These are phyloP conservation scores for Drosophila auraria DNA, from an alignment of 1,140 invertebrate genomes.

Conservation along the genomic window DNA sequence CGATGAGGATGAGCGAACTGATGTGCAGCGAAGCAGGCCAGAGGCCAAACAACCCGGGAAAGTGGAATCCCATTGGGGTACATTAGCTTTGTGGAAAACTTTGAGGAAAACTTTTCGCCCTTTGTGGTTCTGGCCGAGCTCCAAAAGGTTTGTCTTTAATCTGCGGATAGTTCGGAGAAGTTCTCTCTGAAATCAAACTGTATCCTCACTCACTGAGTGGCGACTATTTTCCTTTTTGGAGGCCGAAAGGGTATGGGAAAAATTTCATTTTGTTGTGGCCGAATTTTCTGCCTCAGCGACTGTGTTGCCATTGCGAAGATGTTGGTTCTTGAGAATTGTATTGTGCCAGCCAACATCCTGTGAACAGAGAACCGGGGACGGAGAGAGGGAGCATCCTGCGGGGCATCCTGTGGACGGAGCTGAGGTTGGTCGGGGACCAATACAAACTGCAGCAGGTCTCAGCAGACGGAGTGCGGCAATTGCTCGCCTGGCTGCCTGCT, in stretches of 20 bases:
- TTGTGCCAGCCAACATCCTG: slow-evolving; percentile 28
- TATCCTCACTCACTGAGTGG: slow-evolving; percentile 13
- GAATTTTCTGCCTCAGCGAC: slow-evolving; percentile 33
- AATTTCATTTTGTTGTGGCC: slow-evolving; percentile 26
- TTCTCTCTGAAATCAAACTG: slow-evolving; percentile 32
- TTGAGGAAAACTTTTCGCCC: slow-evolving; percentile 29
- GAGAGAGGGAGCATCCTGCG: slow-evolving; percentile 3
- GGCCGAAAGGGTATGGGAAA: slow-evolving; percentile 18
- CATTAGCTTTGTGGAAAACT: slow-evolving; percentile 54
- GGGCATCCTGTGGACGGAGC: slow-evolving; percentile 16
- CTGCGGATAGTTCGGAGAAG: slow-evolving; percentile 28
- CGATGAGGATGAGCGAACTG: slow-evolving; percentile 33
- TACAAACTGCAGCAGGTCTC: slow-evolving; percentile 53
- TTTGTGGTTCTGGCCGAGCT: slow-evolving; percentile 22
- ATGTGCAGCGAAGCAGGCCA: slow-evolving; percentile 35
- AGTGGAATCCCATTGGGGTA: slow-evolving; percentile 37
- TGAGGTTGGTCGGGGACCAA: slow-evolving; percentile 30
- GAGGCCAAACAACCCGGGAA: slow-evolving; percentile 22
- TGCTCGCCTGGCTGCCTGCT: slow-evolving; percentile 55
- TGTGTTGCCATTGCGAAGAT: slow-evolving; percentile 26
- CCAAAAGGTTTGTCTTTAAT: slow-evolving; percentile 42
- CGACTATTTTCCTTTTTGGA: not conserved
- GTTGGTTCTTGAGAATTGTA: slow-evolving; percentile 54
- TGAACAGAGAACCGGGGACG: not conserved
- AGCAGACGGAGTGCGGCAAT: slow-evolving; percentile 53